A percentile compares a stretch with the other conserved stretches of the same genome.
phyloP scores from a whole-genome alignment of 2,888 invertebrate species.

The Argynnis bischoffii region DNA sequence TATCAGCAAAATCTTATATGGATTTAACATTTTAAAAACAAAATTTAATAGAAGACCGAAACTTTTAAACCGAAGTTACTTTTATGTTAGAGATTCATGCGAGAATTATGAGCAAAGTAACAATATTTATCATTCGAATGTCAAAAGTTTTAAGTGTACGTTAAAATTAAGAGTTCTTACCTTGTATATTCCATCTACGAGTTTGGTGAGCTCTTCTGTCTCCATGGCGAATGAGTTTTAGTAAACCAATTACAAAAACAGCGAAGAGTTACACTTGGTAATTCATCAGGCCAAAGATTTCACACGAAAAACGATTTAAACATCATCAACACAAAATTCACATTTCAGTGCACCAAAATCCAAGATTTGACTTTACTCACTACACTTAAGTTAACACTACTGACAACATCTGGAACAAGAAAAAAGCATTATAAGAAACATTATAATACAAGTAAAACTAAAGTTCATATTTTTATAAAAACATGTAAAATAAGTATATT shows the following conservation, averaged over 20 bases:
- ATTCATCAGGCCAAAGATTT: conserved; percentile 68
- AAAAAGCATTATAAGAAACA: conserved; percentile 46
- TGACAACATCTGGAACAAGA: conserved; percentile 79
- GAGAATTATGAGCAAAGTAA: conserved; percentile 24
- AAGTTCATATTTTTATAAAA: background rate
- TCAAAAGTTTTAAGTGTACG: conserved; percentile 21
- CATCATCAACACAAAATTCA: conserved; percentile 73
- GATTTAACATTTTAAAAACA: no score
- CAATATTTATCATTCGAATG: conserved; percentile 17
- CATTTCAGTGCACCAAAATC: conserved; percentile 68
- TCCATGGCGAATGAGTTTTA: conserved; percentile 84
- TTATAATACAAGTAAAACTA: conserved; percentile 6
- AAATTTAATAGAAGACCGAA: conserved; percentile 9
- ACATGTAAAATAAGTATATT: background rate
- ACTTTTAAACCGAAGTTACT: conserved; percentile 24
- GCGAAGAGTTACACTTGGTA: conserved; percentile 66
- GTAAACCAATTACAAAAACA: conserved; percentile 54
- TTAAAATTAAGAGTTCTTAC: conserved; percentile 71
- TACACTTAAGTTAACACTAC: conserved; percentile 62
- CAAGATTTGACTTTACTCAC: conserved; percentile 51
- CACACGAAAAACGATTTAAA: conserved; percentile 64
- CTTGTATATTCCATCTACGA: conserved; percentile 95
- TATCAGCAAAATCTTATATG: no score
- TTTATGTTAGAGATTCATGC: conserved; percentile 16
- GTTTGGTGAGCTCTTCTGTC: conserved; percentile 94